Evolutionary conservation across 2,113 vertebrate species (phyloP), one percentile per base, ranked within the genome.

Genomic region (Monarcha castaneiventris): DNA sequence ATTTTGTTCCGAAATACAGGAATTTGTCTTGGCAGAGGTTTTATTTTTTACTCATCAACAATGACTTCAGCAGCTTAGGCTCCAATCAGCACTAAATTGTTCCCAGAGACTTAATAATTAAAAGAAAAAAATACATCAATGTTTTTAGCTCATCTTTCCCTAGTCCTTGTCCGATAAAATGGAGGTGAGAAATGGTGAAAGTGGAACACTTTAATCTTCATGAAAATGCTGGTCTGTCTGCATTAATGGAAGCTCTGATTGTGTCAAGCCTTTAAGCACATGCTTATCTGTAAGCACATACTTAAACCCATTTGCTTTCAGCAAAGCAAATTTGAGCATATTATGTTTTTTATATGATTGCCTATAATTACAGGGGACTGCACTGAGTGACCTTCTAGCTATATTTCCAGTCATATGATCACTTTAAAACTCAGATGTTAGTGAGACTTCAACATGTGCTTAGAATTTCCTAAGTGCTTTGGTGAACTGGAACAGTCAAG

Each of bases 281-380:
- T 91, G 94, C 96, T 96, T 97, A 97, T 94, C 90, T 96, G 82
- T 93, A 96, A 96, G 94, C 94, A 95, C 88, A 77, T 94, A 94
- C 96, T 96, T 97, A 94, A 96, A 94, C 68, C 76, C 96, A 94
- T 96, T 95, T 92, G 84, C 92, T 96, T 96, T 96, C 88, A 97
- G 86, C 83, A 92, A 96, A 95, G 96, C 90, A 96, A 95, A 97
- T 97, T 97, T 77, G 72, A 97, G 89, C 79, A 87, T 94, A 95
- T 95, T 95, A 94, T 92, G 92, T 93, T 95, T 97, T 97, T 95
- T 95, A 86, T 97, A 94, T 87, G 92, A 97, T 95, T 97, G 90
- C 89, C 92, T 95, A 84, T 95, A 97, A 97, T 97, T 97, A 94
- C 86, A 92, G 90, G 68, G 68, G 89, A 86, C 90, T 84, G 64